A percentile compares a stretch with the other conserved stretches of the same genome.
phyloP scores from a whole-genome alignment of 2,113 vertebrate species.

The Microcebus griseorufus region DNA sequence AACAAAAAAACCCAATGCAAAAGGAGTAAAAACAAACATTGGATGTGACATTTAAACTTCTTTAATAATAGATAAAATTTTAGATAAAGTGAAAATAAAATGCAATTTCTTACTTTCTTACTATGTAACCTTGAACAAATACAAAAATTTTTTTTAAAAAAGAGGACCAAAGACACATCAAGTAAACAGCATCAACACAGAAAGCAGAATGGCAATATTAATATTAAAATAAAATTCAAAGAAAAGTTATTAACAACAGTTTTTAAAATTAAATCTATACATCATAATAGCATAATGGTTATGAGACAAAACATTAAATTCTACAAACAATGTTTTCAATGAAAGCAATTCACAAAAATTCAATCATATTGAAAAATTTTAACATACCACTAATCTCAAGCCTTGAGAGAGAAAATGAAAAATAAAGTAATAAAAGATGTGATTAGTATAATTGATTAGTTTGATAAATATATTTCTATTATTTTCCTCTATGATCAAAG shows the following conservation, averaged over 20 bases:
- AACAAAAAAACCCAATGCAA: background rate
- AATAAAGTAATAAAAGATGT: background rate
- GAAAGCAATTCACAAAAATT: background rate
- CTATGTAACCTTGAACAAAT: background rate
- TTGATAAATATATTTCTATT: background rate
- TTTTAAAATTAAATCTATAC: background rate
- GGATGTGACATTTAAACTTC: background rate
- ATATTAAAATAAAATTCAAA: background rate
- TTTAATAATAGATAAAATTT: background rate
- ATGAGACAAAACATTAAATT: background rate
- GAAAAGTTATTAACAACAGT: background rate
- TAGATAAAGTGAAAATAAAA: background rate
- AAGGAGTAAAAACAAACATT: background rate
- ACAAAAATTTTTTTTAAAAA: background rate
- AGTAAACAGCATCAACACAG: background rate
- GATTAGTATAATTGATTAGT: background rate
- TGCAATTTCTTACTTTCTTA: background rate
- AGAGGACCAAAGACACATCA: background rate
- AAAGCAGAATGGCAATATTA: background rate
- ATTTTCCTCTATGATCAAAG: background rate
- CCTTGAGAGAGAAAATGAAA: background rate
- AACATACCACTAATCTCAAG: background rate
- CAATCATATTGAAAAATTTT: background rate
- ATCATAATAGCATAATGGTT: background rate
- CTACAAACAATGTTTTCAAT: background rate